Conservation (phyloP, 2,888 invertebrate genomes). For the Dolichopus griseipennis region DNA sequence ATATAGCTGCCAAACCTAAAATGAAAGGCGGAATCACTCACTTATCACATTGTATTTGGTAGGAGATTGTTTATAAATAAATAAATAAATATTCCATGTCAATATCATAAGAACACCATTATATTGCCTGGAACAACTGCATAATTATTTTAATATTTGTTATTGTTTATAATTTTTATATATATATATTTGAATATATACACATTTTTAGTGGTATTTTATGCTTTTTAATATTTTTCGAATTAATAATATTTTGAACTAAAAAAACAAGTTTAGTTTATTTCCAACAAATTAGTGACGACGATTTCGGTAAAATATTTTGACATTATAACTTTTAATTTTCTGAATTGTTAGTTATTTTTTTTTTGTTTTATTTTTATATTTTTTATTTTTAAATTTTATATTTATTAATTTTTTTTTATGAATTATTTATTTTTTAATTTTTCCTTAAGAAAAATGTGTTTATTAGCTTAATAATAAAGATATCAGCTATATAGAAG, state of each 20-base stretch:
- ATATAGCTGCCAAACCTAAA: no score
- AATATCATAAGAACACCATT: no score
- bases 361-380: not conserved
- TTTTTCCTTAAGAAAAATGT: not conserved
- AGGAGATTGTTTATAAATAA: no score
- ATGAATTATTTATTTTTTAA: no score
- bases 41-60: no score
- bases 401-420: not conserved
- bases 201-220: not conserved
- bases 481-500: no score
- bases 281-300: constrained; percentile 23
- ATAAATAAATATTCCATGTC: no score
- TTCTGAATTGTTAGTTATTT: constrained; percentile 1
- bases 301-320: constrained; percentile 28
- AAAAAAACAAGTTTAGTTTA: constrained; percentile 2
- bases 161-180: no score
- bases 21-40: no score
- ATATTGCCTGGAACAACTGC: no score
- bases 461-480: not conserved
- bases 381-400: not conserved
- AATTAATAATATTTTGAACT: not conserved
- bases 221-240: not conserved
- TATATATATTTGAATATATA: no score
- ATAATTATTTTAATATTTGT: no score
- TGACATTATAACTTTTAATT: constrained; percentile 26